Evolutionary conservation across 2,797 vertebrate species (phyloP).

Genomic region (Gallinago solitaria): DNA sequence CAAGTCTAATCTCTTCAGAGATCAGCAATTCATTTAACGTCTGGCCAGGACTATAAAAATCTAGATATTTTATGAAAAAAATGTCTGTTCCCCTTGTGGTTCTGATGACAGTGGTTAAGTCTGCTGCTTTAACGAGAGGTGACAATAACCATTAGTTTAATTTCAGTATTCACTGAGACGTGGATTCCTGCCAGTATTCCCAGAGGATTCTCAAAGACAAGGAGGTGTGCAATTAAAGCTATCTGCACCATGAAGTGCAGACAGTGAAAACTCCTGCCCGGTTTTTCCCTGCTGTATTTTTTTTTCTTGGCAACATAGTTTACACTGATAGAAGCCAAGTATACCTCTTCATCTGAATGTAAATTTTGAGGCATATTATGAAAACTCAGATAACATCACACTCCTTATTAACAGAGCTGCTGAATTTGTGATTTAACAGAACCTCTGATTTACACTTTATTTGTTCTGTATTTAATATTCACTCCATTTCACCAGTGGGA

Average conservation of each 20-base stretch:
- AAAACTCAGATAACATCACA: background rate
- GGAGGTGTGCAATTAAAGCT: background rate
- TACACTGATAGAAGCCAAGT: background rate
- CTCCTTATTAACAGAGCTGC: background rate
- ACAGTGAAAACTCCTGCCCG: background rate
- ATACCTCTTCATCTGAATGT: background rate
- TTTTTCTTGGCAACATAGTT: background rate
- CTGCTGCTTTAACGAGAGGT: background rate
- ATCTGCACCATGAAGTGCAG: background rate
- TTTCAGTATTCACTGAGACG: background rate
- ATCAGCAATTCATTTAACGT: background rate
- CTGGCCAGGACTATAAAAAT: background rate
- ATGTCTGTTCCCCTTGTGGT: background rate
- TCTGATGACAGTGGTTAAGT: background rate
- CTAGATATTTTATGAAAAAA: background rate
- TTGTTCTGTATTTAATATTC: background rate
- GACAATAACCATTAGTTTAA: background rate
- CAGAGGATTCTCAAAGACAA: background rate
- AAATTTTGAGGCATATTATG: background rate
- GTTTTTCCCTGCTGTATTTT: background rate
- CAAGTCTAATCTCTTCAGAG: background rate
- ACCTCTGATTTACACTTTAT: background rate
- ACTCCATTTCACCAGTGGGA: background rate
- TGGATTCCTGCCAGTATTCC: background rate
- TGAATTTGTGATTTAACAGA: background rate